A percentile compares a stretch with the other conserved stretches of the same genome.
phyloP scores from a whole-genome alignment of 2,797 vertebrate genomes.

The Serranus cabrilla region DNA sequence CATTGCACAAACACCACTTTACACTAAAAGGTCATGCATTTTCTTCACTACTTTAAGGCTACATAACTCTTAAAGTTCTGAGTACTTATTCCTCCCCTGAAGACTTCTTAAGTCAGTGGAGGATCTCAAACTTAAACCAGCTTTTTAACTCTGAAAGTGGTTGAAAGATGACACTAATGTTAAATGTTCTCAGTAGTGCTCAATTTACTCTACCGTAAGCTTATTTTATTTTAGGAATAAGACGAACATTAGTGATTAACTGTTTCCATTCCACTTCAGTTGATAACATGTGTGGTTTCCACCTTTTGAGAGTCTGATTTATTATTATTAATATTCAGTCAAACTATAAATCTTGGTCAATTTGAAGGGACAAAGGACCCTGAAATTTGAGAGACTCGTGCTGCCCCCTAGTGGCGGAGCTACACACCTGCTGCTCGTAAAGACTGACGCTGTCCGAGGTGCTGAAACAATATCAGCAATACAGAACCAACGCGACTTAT shows the following conservation, averaged over 20 bases:
- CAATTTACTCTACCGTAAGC: background rate
- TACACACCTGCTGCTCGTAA: background rate
- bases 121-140: background rate
- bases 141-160: background rate
- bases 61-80: too few relatives aligned
- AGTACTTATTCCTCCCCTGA: too few relatives aligned
- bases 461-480: conserved; percentile 52
- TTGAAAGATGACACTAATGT: too few relatives aligned
- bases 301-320: background rate
- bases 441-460: conserved; percentile 68
- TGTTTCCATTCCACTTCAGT: background rate
- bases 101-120: background rate
- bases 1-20: too few relatives aligned
- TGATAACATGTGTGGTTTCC: background rate
- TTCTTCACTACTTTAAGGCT: too few relatives aligned
- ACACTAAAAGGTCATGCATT: too few relatives aligned
- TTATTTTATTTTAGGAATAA: background rate
- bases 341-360: background rate
- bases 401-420: conserved; percentile 53
- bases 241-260: background rate
- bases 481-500: background rate
- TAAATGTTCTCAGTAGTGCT: too few relatives aligned
- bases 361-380: background rate
- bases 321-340: background rate
- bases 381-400: conserved; percentile 11